Evolutionary conservation across 2,113 vertebrate species (phyloP).

Genomic region (Puffinus mauretanicus): DNA sequence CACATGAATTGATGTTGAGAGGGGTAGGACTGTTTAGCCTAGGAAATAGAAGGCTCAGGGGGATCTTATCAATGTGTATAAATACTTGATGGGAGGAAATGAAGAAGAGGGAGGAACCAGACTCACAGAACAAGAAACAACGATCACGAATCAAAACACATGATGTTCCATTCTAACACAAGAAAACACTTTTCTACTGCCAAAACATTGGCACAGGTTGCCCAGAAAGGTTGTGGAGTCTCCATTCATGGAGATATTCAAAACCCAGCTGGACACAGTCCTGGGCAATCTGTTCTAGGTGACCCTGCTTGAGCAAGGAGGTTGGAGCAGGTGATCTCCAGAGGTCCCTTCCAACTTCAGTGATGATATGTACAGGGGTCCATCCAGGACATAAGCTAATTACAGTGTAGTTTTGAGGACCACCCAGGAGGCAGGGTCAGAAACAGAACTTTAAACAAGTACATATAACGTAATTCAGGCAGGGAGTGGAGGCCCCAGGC

Average conservation of each 20-base stretch:
- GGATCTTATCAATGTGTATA: neutral
- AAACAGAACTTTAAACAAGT: neutral
- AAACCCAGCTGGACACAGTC: neutral
- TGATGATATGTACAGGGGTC: neutral
- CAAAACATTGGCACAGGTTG: neutral
- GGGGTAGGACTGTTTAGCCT: neutral
- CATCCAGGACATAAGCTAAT: neutral
- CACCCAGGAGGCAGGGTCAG: neutral
- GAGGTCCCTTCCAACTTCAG: neutral
- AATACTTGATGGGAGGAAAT: neutral
- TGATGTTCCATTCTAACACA: neutral
- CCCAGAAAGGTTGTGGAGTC: neutral
- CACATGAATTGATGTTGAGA: neutral
- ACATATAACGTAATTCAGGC: neutral
- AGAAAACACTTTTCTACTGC: neutral
- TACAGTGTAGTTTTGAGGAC: neutral
- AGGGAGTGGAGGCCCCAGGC: neutral
- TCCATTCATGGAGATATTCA: too few species aligned
- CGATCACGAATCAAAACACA: neutral
- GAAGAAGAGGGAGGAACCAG: neutral
- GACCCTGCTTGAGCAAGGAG: neutral
- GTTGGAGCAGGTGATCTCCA: neutral
- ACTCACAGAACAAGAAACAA: neutral
- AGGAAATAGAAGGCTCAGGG: neutral
- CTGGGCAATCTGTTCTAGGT: neutral